Base-by-base conservation (phyloP, 1,140 invertebrate genomes). In the Aporrectodea caliginosa region DNA sequence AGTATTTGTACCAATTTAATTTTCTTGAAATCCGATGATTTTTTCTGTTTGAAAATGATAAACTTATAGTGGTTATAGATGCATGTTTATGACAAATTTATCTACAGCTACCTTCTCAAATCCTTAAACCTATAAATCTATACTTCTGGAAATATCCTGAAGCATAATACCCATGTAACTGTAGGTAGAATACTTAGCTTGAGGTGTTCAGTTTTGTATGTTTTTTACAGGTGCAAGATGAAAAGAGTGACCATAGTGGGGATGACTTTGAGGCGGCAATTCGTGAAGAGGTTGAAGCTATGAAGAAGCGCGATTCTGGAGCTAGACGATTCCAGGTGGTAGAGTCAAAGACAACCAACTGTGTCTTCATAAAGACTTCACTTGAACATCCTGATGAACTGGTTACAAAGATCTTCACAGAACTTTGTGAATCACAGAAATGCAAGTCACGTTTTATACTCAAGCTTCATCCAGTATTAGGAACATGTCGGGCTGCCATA, bases 341-440 rank as follows among this genome's bases (percentile, higher is more conserved):
- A 27, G 91, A 93, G 72, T 94, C 93, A 6, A 92, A 92, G 78
- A 92, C 92, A 0, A 93, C 92, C 73, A 95, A 95, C 87, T 91
- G 93, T 81, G 87, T 96, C 77, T 97, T 97, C 86, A 95, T 97
- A 78, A 91, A 91, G 84, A 93, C 92, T 2, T 92, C 91, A 30
- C 6, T 95, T 75, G 88, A 91, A 58, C 90, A 94, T 89, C 94
- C 94, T 32, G 90, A 92, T 79, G 88, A 91, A 79, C 81, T 96
- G 14, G 92, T 91, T 0, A 87, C 90, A 35, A 88, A 89, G 79
- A 94, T 97, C 82, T 88, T 95, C 29, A 90, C 92, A 83, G 93
- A 95, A 85, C 89, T 95, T 75, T 86, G 89, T 69, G 84, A 86
- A 94, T 94, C 0, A 88, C 91, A 0, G 96, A 96, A 89, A 93